Evolutionary conservation across 2,113 vertebrate genomes (phyloP).

Genomic region (Corapipo altera): DNA sequence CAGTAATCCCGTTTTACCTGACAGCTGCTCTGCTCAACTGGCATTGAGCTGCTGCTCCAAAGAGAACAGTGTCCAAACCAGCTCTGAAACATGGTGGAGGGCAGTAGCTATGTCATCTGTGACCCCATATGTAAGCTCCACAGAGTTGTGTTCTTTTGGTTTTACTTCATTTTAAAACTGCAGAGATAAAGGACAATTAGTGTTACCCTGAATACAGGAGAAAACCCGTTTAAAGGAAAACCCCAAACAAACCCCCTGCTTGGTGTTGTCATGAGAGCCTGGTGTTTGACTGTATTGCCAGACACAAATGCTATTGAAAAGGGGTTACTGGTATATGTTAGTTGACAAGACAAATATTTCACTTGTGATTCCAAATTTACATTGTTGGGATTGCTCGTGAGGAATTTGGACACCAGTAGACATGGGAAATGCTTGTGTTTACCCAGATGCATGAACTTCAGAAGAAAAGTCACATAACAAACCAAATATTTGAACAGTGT

Average conservation of each 20-base stretch:
- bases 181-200: neutral
- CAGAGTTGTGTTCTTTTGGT: neutral
- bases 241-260: no score
- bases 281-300: neutral
- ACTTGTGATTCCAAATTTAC: neutral
- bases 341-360: neutral
- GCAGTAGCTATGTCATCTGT: neutral
- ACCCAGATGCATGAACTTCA: neutral
- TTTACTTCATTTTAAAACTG: neutral
- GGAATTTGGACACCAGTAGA: neutral
- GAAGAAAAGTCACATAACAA: neutral
- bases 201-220: neutral
- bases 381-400: neutral
- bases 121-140: neutral
- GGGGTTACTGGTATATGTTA: neutral
- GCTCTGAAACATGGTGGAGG: neutral
- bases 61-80: neutral
- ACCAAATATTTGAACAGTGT: neutral
- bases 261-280: neutral
- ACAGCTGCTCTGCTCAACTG: neutral
- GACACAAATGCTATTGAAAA: neutral
- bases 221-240: fast-evolving
- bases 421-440: neutral
- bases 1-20: neutral
- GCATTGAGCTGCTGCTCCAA: neutral